Evolutionary conservation across 2,888 invertebrate species (phyloP).

Genomic region (Ferdinandea cuprea): DNA sequence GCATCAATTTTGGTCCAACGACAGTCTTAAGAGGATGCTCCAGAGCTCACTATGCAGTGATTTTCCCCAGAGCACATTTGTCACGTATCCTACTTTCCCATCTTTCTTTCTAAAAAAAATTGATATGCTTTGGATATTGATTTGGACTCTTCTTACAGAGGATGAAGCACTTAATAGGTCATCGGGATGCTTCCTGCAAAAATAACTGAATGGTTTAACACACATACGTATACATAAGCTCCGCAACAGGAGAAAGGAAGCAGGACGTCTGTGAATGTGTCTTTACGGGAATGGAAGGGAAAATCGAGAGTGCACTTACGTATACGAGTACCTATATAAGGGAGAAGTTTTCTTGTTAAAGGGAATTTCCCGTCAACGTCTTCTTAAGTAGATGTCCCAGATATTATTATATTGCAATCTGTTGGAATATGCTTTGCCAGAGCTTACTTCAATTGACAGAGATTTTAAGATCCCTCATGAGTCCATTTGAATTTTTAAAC

Average conservation of each 20-base stretch:
- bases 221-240: not conserved
- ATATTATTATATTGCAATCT: slow-evolving; percentile 24
- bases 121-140: not conserved
- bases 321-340: too few species aligned
- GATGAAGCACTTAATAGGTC: slow-evolving; percentile 37
- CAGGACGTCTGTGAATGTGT: not conserved
- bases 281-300: not conserved
- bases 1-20: not conserved
- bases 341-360: not conserved
- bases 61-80: not conserved
- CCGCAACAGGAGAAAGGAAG: not conserved
- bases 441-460: slow-evolving; percentile 14
- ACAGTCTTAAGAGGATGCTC: not conserved
- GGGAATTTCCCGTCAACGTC: slow-evolving; percentile 30
- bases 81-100: not conserved
- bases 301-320: not conserved
- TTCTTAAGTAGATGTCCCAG: slow-evolving; percentile 37
- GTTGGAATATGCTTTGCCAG: not conserved
- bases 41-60: not conserved
- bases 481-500: not conserved
- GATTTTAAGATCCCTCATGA: not conserved
- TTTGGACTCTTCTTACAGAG: slow-evolving; percentile 1
- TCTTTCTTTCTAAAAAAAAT: not conserved
- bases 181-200: not conserved
- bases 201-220: not conserved